These are phyloP conservation scores for Tetramorium alpestre DNA, from an alignment of 1,140 invertebrate species.

Conservation along the genomic window DNA sequence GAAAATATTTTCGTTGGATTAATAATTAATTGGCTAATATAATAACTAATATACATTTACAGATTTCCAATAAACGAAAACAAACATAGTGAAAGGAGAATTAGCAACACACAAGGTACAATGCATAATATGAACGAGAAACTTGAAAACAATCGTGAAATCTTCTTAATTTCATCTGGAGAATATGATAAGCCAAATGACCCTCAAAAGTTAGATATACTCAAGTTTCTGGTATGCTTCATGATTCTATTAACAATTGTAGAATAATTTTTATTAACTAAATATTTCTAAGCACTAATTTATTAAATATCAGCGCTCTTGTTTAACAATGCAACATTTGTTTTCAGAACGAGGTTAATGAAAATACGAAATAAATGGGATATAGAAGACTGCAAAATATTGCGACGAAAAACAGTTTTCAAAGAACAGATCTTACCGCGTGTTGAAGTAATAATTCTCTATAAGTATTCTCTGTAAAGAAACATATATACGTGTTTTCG, in stretches of 20 bases:
- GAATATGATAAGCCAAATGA: conserved; percentile 39
- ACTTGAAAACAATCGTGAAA: conserved; percentile 49
- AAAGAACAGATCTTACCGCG: neutral
- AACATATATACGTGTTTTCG: neutral
- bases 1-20: neutral
- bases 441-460: conserved; percentile 21
- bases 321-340: neutral
- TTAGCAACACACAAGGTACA: neutral
- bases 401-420: neutral
- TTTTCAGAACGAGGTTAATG: conserved; percentile 16
- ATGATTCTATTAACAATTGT: neutral
- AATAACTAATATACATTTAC: conserved; percentile 45
- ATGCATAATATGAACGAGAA: conserved; percentile 44
- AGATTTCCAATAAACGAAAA: conserved; percentile 84
- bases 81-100: conserved; percentile 49
- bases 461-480: conserved; percentile 14
- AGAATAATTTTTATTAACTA: neutral
- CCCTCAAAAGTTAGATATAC: conserved; percentile 39
- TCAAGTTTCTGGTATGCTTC: conserved; percentile 64
- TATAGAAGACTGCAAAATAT: conserved; percentile 4
- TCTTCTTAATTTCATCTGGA: conserved; percentile 54
- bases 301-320: neutral
- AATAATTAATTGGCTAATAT: neutral
- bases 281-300: neutral
- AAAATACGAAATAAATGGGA: conserved; percentile 3